These are phyloP conservation scores for Allolobophora icterica DNA, from an alignment of 2,888 invertebrate genomes.

Conservation along the genomic window DNA sequence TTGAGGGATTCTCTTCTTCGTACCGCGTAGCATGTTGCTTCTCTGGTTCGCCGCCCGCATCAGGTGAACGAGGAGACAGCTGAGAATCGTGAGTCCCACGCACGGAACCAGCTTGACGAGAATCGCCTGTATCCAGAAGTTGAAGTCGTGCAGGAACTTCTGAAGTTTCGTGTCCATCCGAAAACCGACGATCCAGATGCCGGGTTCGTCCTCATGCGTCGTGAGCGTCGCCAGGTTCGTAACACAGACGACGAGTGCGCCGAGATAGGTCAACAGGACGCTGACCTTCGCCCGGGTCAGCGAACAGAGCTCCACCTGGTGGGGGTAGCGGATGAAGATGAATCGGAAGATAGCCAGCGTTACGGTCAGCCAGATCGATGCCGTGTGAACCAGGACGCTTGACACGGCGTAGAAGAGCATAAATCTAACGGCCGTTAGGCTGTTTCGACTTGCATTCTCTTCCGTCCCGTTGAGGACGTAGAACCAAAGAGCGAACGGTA, in stretches of 20 bases:
- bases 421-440: conserved; percentile 51
- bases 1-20: neutral
- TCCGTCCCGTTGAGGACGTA: conserved; percentile 57
- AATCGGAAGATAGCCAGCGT: conserved; percentile 92
- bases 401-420: conserved; percentile 82
- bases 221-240: conserved; percentile 36
- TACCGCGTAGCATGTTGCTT: neutral
- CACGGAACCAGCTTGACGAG: conserved; percentile 91
- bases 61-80: conserved; percentile 64
- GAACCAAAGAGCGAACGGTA: conserved; percentile 83
- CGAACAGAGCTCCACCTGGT: conserved; percentile 82
- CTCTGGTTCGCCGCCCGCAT: conserved; percentile 62
- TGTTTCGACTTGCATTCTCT: conserved; percentile 52
- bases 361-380: conserved; percentile 91
- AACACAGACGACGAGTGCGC: conserved; percentile 28
- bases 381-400: conserved; percentile 85
- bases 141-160: conserved; percentile 68
- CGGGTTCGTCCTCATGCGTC: neutral
- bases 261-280: conserved; percentile 69
- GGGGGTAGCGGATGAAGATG: conserved; percentile 70
- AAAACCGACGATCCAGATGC: conserved; percentile 67
- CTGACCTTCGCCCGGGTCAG: conserved; percentile 82
- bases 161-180: conserved; percentile 58
- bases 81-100: conserved; percentile 78
- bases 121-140: conserved; percentile 91